A percentile compares a stretch with the other conserved stretches of the same genome.
These are phyloP conservation scores for Lutjanus erythropterus DNA, from an alignment of 2,113 vertebrate genomes.

Conservation along the genomic window DNA sequence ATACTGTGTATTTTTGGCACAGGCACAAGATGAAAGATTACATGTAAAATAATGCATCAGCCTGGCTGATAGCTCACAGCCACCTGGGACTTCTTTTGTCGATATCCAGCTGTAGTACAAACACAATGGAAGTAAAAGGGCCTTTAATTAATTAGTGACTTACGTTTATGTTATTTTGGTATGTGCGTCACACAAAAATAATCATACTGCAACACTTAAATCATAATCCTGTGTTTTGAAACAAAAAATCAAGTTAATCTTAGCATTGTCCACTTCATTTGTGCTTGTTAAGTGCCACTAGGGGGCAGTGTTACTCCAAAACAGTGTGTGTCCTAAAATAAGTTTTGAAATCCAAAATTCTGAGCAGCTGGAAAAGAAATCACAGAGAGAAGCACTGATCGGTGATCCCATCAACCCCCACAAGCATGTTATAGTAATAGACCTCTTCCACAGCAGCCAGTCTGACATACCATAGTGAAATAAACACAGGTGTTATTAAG, in stretches of 20 bases:
- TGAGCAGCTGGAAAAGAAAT: background rate
- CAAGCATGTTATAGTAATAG: background rate
- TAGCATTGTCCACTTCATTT: background rate
- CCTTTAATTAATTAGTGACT: too few species aligned
- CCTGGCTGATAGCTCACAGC: background rate
- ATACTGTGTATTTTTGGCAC: background rate
- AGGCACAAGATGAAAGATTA: background rate
- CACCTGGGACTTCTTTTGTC: background rate
- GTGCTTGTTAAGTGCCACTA: background rate
- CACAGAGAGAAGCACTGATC: background rate
- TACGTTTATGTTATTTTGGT: too few species aligned
- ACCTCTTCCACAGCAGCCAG: too few species aligned
- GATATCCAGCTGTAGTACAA: background rate
- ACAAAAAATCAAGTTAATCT: background rate
- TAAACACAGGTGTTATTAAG: too few species aligned
- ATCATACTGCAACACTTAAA: background rate
- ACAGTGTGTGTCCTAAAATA: background rate
- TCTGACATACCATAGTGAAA: too few species aligned
- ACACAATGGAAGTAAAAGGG: background rate
- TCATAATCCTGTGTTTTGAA: background rate
- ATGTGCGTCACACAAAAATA: too few species aligned
- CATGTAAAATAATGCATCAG: background rate
- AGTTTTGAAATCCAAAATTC: background rate
- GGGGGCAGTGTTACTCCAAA: slow-evolving; percentile 7
- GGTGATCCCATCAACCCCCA: background rate